Conservation (phyloP, 2,888 invertebrate genomes). For the Rhagonycha fulva region DNA sequence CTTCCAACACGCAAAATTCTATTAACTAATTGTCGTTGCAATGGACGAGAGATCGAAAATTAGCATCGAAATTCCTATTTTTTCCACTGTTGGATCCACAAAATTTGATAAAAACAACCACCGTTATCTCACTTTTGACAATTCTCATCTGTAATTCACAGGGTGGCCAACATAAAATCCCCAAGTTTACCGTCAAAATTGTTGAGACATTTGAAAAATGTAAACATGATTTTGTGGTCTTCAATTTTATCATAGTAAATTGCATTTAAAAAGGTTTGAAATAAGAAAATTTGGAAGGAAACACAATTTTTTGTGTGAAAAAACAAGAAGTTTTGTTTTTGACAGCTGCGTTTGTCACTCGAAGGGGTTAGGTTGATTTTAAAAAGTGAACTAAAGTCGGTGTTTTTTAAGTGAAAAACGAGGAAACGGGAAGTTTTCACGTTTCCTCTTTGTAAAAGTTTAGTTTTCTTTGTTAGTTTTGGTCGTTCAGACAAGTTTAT, state of each 20-base stretch:
- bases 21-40: neutral
- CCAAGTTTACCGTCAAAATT: neutral
- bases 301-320: neutral
- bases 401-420: neutral
- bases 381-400: neutral
- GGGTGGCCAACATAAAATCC: constrained; percentile 12
- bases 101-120: constrained; percentile 21
- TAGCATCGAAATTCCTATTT: neutral
- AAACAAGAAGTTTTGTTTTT: neutral
- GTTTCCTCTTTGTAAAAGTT: neutral
- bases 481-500: neutral
- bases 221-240: neutral
- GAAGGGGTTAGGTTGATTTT: neutral
- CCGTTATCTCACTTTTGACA: constrained; percentile 29
- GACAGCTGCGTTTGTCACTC: neutral
- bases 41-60: neutral
- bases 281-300: neutral
- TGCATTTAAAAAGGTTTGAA: neutral
- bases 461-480: neutral
- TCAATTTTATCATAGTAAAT: neutral
- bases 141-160: constrained; percentile 21
- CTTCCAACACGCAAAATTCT: neutral
- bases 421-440: neutral
- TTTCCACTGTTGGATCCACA: neutral
- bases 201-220: neutral